A percentile compares a stretch with the other conserved stretches of the same genome.
phyloP scores from a whole-genome alignment of 2,797 vertebrate species.

The Sternarchorhynchus goeldii region DNA sequence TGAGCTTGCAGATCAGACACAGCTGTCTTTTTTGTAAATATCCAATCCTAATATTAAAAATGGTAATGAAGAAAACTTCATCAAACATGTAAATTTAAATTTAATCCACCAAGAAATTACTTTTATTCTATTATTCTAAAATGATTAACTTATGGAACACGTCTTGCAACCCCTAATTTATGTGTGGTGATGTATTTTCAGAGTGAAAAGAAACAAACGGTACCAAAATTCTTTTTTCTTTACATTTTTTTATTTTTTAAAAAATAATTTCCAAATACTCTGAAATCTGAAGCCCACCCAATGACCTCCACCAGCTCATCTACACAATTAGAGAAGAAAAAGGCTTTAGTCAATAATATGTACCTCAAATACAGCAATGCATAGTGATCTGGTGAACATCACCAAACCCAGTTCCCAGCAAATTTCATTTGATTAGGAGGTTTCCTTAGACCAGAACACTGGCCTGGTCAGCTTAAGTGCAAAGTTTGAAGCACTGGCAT shows the following conservation, averaged over 20 bases:
- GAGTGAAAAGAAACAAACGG: constrained; percentile 5
- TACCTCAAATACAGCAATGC: constrained; percentile 81
- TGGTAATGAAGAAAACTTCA: too few species aligned
- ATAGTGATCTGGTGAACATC: constrained; percentile 79
- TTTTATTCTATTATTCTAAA: too few species aligned
- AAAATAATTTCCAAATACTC: constrained; percentile 70
- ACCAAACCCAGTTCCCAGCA: constrained; percentile 63
- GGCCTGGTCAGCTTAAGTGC: constrained; percentile 76
- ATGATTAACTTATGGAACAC: too few species aligned
- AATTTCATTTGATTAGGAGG: constrained; percentile 45
- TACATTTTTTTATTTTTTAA: constrained; percentile 64
- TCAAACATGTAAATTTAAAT: too few species aligned
- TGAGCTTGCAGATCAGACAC: too few species aligned
- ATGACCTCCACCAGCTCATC: constrained; percentile 64
- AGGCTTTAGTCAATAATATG: constrained; percentile 71
- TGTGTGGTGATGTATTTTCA: too few species aligned
- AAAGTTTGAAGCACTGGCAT: constrained; percentile 77
- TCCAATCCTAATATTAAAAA: too few species aligned
- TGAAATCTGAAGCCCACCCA: constrained; percentile 70
- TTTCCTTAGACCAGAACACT: constrained; percentile 55
- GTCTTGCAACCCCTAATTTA: too few species aligned
- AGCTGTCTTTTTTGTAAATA: too few species aligned
- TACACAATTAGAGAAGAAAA: constrained; percentile 70
- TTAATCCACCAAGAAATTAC: too few species aligned
- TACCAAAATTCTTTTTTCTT: constrained; percentile 48